Percentiles rank a stretch among this genome's conserved stretches.
phyloP scores from a whole-genome alignment of 2,113 vertebrate species.

The Aleadryas rufinucha region DNA sequence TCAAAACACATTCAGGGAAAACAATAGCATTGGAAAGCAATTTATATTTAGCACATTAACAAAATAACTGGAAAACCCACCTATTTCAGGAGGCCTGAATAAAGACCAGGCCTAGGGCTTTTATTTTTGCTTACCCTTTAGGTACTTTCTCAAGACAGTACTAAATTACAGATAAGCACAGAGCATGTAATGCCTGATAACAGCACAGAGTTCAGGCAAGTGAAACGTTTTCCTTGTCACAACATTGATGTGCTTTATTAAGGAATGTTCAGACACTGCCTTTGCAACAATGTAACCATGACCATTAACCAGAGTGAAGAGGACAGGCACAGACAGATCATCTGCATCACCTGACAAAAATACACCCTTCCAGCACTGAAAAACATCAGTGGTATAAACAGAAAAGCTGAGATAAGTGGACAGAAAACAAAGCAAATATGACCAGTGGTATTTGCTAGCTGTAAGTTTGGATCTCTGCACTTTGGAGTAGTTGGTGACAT shows the following conservation, averaged over 20 bases:
- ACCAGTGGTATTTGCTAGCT: neutral
- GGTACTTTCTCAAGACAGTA: neutral
- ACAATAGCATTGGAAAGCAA: neutral
- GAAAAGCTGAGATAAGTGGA: neutral
- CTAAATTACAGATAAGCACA: neutral
- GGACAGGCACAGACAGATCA: neutral
- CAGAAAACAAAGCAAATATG: neutral
- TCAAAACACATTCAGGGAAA: neutral
- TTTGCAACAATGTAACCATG: neutral
- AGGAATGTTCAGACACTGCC: neutral
- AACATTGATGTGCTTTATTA: neutral
- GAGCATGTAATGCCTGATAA: neutral
- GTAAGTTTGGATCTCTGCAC: neutral
- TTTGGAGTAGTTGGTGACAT: neutral
- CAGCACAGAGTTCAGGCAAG: neutral
- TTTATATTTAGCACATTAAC: neutral
- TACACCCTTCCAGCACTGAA: neutral
- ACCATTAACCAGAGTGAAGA: neutral
- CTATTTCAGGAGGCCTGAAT: neutral
- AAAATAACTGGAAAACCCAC: neutral
- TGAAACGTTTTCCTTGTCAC: neutral
- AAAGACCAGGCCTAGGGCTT: neutral
- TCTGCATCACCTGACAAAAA: neutral
- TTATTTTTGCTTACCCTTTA: neutral
- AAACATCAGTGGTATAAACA: neutral